phyloP scores from a whole-genome alignment of 2,113 vertebrate genomes.

The Hyla sarda region DNA sequence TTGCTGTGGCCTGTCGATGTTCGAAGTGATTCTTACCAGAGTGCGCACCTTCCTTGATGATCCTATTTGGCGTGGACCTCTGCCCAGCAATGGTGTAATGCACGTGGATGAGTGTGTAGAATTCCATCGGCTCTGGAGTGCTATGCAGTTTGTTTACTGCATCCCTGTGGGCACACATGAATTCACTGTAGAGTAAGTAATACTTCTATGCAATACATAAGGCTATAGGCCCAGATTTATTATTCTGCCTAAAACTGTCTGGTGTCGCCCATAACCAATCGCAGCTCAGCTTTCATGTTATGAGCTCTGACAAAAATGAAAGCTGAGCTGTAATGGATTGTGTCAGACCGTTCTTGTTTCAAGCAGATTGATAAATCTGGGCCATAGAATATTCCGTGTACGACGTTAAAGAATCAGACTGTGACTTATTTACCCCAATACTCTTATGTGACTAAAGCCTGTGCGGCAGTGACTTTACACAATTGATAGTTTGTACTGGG shows the following conservation, averaged over 20 bases:
- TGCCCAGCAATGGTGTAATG: conserved; percentile 89
- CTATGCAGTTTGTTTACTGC: conserved; percentile 92
- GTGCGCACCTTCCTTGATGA: conserved; percentile 85
- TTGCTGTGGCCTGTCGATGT: conserved; percentile 89
- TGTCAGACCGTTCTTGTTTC: no score
- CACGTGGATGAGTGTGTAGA: conserved; percentile 89
- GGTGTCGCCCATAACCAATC: no score
- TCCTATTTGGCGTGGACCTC: conserved; percentile 85
- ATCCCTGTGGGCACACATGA: conserved; percentile 88
- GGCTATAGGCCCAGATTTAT: background rate
- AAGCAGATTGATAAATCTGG: no score
- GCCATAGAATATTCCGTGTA: no score
- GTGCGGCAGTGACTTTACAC: background rate
- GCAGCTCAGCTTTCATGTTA: no score
- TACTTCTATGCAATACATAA: background rate
- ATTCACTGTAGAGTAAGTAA: conserved; percentile 87
- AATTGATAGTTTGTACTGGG: background rate
- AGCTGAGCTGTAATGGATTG: no score
- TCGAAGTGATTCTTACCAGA: conserved; percentile 85
- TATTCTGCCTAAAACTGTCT: no score
- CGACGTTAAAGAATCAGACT: no score
- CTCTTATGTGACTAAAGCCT: no score
- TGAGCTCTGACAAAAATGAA: no score
- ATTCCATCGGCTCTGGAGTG: conserved; percentile 88
- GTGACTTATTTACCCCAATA: no score